These are phyloP conservation scores for Bujurquina vittata DNA, from an alignment of 2,113 vertebrate species.

Conservation along the genomic window DNA sequence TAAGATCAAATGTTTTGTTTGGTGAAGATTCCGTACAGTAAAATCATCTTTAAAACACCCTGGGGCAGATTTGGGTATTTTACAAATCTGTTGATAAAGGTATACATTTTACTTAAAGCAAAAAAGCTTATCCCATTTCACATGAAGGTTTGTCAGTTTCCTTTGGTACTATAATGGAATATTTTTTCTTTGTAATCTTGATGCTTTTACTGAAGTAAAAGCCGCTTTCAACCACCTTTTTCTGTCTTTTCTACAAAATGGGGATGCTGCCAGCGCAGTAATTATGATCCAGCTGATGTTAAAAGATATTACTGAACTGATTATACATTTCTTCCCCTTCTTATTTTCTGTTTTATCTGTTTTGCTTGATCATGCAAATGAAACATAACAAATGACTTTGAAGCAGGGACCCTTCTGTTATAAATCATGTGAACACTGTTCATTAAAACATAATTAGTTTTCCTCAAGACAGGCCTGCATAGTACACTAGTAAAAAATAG, in stretches of 20 bases:
- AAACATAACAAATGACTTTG: slow-evolving; percentile 51
- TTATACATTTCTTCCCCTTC: slow-evolving; percentile 12
- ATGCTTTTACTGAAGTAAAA: neutral
- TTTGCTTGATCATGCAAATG: slow-evolving; percentile 44
- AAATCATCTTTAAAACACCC: no score
- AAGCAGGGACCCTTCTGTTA: slow-evolving; percentile 25
- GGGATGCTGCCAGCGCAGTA: neutral
- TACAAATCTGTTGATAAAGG: neutral
- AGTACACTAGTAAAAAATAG: slow-evolving; percentile 14
- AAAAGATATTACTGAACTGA: slow-evolving; percentile 21
- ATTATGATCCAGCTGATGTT: slow-evolving; percentile 24
- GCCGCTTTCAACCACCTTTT: neutral
- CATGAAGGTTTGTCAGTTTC: neutral
- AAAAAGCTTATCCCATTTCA: neutral
- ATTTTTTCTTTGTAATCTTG: neutral
- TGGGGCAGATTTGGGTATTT: neutral
- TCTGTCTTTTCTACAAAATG: neutral
- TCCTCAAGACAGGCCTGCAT: slow-evolving; percentile 16
- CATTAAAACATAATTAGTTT: slow-evolving; percentile 66
- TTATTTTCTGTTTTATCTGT: slow-evolving; percentile 33
- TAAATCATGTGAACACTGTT: slow-evolving; percentile 50
- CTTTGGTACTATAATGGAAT: neutral
- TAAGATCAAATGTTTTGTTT: neutral
- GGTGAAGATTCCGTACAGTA: neutral
- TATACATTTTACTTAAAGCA: neutral